Conservation (phyloP, 2,888 invertebrate species). For the Pristionchus maxplancki region DNA sequence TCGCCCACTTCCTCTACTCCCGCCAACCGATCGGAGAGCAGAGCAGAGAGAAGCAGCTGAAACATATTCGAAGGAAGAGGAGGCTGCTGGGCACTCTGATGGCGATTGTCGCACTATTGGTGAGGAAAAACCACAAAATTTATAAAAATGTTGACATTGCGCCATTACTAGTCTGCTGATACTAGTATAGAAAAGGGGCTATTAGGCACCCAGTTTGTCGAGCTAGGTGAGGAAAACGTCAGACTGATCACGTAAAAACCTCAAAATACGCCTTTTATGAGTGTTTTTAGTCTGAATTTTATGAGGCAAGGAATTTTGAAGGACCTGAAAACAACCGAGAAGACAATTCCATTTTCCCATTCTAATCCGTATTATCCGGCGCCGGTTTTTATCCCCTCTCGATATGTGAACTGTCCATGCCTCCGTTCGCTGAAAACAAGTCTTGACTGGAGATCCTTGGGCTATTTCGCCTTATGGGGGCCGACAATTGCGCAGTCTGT, state of each 20-base stretch:
- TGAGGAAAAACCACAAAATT: background rate
- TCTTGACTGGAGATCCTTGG: background rate
- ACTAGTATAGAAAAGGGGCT: too few relatives aligned
- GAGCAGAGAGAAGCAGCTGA: conserved; percentile 55
- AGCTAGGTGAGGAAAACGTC: too few relatives aligned
- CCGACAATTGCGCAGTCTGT: background rate
- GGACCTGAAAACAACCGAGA: background rate
- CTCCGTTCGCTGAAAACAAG: background rate
- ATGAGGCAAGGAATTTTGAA: background rate
- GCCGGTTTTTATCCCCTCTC: background rate
- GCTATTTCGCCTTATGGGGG: background rate
- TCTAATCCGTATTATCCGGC: conserved; percentile 9
- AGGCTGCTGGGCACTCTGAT: conserved; percentile 59
- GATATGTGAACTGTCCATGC: background rate
- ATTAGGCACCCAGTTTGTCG: too few relatives aligned
- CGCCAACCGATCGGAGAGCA: conserved; percentile 61
- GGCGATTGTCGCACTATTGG: conserved; percentile 56
- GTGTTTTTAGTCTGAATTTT: too few relatives aligned
- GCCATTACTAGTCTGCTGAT: too few relatives aligned
- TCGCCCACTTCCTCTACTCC: conserved; percentile 60
- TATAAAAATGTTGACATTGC: too few relatives aligned
- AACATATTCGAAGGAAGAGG: conserved; percentile 53
- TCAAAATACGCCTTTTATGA: too few relatives aligned
- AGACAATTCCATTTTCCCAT: background rate
- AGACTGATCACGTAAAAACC: too few relatives aligned